Evolutionary conservation across 1,140 invertebrate species (phyloP).

Genomic region (Magallana ariakensis): DNA sequence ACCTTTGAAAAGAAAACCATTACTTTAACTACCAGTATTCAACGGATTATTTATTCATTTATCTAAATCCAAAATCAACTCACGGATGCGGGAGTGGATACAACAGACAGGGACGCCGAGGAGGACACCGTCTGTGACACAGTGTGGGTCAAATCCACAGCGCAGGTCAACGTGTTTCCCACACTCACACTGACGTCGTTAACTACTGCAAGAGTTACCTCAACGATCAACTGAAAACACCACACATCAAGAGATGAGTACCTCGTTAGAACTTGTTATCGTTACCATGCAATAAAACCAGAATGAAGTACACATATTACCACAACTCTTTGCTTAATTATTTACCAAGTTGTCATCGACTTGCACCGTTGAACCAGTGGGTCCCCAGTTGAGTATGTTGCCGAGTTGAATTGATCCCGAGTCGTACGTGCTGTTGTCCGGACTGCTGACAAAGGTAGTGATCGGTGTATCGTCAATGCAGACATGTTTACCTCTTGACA

Average conservation of each 20-base stretch:
- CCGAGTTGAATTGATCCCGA: not conserved
- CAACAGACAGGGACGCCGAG: not conserved
- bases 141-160: not conserved
- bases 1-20: not conserved
- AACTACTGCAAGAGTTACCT: not conserved
- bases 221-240: not conserved
- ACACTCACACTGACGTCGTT: slow-evolving; percentile 10
- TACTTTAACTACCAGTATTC: not conserved
- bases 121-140: not conserved
- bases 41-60: too few species aligned
- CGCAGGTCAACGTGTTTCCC: not conserved
- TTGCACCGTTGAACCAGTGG: not conserved
- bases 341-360: not conserved
- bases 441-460: not conserved
- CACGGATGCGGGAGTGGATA: not conserved
- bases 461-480: not conserved
- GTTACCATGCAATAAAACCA: not conserved
- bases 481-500: not conserved
- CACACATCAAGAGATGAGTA: not conserved
- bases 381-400: slow-evolving; percentile 3
- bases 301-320: not conserved
- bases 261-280: not conserved
- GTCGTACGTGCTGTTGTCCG: not conserved
- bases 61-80: not conserved
- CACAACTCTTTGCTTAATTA: not conserved